Base-by-base conservation (phyloP, 2,113 vertebrate genomes). In the Dipodomys stephensi region DNA sequence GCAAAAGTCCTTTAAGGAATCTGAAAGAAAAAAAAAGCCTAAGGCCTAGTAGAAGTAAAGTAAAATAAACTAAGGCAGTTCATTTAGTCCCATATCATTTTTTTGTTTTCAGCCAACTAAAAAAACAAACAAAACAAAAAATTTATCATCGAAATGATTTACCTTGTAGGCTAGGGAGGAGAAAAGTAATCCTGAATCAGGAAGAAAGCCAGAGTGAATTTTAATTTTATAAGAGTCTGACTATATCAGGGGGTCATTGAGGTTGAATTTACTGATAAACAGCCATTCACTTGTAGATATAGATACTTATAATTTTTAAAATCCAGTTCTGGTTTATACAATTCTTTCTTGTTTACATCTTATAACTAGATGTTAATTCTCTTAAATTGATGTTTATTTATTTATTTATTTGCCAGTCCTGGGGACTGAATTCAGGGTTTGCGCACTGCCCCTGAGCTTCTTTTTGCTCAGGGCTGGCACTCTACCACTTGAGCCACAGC, bases 181-280 rank as follows among this genome's bases (percentile, higher is more conserved):
- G 53, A 67, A 65, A 78, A 67, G n/a, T 28, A 7, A 44, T 35
- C 7, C 77, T 22, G 67, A 28, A 79, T 18, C 69, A 64, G 23
- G 23, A 86, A 93, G 32, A 12, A 81, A 64, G 13, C 46, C 30
- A 28, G 7, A 2, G 4, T 87, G 32, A 78, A 10, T 73, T 87
- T 94, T 88, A 64, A 87, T 92, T 80, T 92, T 89, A 87, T 28
- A 20, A 65, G 8, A 53, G 8, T 35, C 71, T 62, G 27, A 39
- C 27, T 88, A 19, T 69, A 64, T 92, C 81, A 93, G 23, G 79
- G 23, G 16, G 2, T 88, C 12, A 79, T 74, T 35, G 10, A 1
- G 20, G 4, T 23, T 60, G 73, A 78, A 80, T 84, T 83, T 78
- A 57, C 18, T 78, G 22, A 74, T 78, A 91, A 90, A 64, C 12